Evolutionary conservation across 2,888 invertebrate genomes (phyloP).

Genomic region (Muscina levida): DNA sequence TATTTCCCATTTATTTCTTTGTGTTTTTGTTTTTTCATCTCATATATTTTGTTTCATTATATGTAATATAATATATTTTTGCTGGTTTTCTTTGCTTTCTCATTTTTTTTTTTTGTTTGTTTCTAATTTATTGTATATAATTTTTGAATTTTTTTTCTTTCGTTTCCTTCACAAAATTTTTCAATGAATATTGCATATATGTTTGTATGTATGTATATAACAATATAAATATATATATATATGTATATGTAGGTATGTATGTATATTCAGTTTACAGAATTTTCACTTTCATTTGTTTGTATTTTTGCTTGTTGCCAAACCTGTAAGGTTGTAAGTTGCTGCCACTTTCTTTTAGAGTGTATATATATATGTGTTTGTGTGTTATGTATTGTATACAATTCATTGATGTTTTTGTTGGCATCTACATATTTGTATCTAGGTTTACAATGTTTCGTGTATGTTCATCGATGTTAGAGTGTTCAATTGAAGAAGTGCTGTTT

Average conservation of each 20-base stretch:
- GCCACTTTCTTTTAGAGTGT: too few species aligned
- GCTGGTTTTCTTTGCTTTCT: conserved; percentile 26
- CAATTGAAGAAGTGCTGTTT: too few species aligned
- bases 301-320: too few species aligned
- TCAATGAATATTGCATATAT: conserved; percentile 46
- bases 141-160: conserved; percentile 21
- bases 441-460: too few species aligned
- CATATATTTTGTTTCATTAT: conserved; percentile 54
- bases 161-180: conserved; percentile 30
- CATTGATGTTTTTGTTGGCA: too few species aligned
- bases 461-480: too few species aligned
- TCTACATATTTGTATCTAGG: too few species aligned
- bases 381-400: too few species aligned
- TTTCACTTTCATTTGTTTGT: too few species aligned
- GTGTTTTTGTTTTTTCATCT: conserved; percentile 51
- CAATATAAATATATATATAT: background rate
- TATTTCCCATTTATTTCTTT: conserved; percentile 62
- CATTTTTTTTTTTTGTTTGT: conserved; percentile 36
- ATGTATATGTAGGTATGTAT: conserved; percentile 11
- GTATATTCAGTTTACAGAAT: background rate
- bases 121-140: conserved; percentile 49
- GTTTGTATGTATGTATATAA: conserved; percentile 53
- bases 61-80: conserved; percentile 49
- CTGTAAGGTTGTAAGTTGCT: too few species aligned
- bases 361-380: too few species aligned